Base-by-base conservation (phyloP, 2,888 invertebrate species). In the Ptilodon capucinus region DNA sequence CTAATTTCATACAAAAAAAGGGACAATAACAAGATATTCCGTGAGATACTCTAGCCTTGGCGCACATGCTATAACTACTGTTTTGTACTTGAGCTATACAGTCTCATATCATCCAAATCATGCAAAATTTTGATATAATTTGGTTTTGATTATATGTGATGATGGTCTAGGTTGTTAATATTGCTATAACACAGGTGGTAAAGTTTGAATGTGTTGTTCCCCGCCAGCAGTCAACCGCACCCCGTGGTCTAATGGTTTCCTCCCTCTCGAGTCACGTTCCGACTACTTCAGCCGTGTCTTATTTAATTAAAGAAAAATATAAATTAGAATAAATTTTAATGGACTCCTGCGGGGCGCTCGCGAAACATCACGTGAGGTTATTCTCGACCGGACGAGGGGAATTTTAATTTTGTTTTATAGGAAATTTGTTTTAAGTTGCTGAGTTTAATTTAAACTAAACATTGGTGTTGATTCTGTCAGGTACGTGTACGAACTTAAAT, bases 271-370 rank as follows among this genome's bases (percentile, higher is more conserved):
- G 79, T 78, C 81, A 83, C 81, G 82, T 78, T 68, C 72, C 63
- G 60, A 71, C 71, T 71, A 77, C 80, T 74, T 76, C 74, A 70
- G 58, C 69, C 73, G 74, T 74, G 78, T 81, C 79, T 81, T 79
- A 83, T 83, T 83, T 83, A 84, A 83, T 84, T 82, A 84, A 83
- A 83, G 80, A 83, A 83, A 80, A 82, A 84, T 82, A 83, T 81
- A 79, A 80, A 81, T 82, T 81, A 78, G 68, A 80, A 81, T 81
- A 76, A 74, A 79, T 76, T 80, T 82, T 74, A 71, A 79, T 73
- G 71, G 70, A 59, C 53, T 57, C 64, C 64, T 51, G 55, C 48
- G 40, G 41, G 36, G 46, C 34, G 17, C 23, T 44, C 34, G 40
- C 21, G 40, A 23, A 42, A 32, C 14, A n/a, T 17, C 25, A 44